phyloP scores from a whole-genome alignment of 2,797 vertebrate species.

The Micropoecilia bifurca region DNA sequence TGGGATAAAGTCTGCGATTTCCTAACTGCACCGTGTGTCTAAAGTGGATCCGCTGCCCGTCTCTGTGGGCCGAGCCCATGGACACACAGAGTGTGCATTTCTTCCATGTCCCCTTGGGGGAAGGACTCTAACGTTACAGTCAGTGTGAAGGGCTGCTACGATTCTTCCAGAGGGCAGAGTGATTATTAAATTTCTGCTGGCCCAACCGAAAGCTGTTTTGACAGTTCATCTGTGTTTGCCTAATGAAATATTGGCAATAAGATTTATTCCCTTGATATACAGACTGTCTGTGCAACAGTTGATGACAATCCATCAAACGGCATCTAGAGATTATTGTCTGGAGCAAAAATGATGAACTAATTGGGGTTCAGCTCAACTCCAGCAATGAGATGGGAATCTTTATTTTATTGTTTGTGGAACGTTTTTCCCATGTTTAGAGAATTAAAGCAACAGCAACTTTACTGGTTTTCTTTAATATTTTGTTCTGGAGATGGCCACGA shows the following conservation, averaged over 20 bases:
- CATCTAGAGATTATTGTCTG: neutral
- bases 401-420: neutral
- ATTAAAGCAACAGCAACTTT: neutral
- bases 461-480: neutral
- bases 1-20: conserved; percentile 18
- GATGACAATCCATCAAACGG: conserved; percentile 1
- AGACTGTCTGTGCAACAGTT: neutral
- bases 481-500: neutral
- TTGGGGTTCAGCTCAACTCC: neutral
- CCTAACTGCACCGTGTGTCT: conserved; percentile 8
- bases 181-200: conserved; percentile 1
- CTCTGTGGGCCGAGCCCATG: neutral
- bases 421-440: neutral
- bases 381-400: neutral
- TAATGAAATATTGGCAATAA: neutral
- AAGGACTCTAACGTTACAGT: neutral
- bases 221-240: neutral
- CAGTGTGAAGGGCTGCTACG: neutral
- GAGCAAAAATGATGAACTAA: neutral
- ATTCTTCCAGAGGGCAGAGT: neutral
- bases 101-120: neutral
- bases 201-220: neutral
- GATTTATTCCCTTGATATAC: conserved; percentile 8
- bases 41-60: neutral
- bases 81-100: neutral